Conservation (phyloP, 92 coral and sea anemone genomes). For the Zoanthus gigantus region DNA sequence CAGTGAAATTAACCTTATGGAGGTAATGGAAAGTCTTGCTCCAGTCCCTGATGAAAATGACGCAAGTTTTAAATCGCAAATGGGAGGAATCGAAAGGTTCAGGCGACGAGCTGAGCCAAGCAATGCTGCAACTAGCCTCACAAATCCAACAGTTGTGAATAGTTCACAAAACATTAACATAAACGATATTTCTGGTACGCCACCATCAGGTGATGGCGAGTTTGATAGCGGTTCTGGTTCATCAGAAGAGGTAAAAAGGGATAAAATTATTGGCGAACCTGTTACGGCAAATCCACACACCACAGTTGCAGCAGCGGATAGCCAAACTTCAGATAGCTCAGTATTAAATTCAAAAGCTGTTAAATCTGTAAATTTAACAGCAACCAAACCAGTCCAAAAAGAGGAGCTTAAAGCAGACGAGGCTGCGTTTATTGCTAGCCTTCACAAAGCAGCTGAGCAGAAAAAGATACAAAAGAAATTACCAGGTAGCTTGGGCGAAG, state of each 20-base stretch:
- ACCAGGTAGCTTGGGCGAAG: conserved; percentile 90
- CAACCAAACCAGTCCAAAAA: conserved; percentile 55
- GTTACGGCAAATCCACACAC: neutral
- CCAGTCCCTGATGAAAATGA: conserved; percentile 85
- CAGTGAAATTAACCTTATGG: conserved; percentile 89
- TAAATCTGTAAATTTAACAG: conserved; percentile 41
- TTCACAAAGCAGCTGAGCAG: conserved; percentile 76
- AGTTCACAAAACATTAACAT: conserved; percentile 21
- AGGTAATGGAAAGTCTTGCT: conserved; percentile 95
- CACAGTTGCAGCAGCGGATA: neutral
- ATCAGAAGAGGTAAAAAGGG: conserved; percentile 54
- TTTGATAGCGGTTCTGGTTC: conserved; percentile 71
- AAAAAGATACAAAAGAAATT: conserved; percentile 37
- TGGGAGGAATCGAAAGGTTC: conserved; percentile 82
- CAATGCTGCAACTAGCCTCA: conserved; percentile 23
- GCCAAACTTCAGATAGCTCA: neutral
- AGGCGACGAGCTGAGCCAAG: conserved; percentile 78
- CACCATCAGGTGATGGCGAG: conserved; percentile 76
- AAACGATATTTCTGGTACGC: conserved; percentile 41
- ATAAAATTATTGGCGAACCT: conserved; percentile 61
- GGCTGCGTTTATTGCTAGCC: conserved; percentile 89
- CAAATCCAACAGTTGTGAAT: conserved; percentile 1
- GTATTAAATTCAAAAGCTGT: conserved; percentile 23
- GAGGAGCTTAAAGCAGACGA: conserved; percentile 84
- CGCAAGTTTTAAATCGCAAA: conserved; percentile 69